Conservation (phyloP, 2,797 vertebrate genomes). For the Philypnodon macrostomus region DNA sequence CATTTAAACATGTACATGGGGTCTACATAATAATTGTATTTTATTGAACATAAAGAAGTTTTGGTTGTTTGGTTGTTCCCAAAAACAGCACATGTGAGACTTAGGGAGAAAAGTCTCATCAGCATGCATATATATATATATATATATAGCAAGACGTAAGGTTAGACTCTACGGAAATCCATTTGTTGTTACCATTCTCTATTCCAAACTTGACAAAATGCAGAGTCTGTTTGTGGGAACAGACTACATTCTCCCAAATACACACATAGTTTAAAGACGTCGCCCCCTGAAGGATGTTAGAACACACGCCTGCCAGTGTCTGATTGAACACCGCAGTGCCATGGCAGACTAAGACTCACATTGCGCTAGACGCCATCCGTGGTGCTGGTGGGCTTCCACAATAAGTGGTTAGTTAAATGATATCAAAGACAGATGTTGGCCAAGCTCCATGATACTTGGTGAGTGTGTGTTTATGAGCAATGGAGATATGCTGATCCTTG, state of each 20-base stretch:
- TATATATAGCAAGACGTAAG: too few species aligned
- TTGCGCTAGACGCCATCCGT: constrained; percentile 63
- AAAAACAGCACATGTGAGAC: too few species aligned
- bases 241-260: constrained; percentile 44
- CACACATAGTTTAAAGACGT: constrained; percentile 24
- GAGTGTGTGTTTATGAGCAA: constrained; percentile 33
- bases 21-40: too few species aligned
- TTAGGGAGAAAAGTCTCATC: too few species aligned
- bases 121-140: too few species aligned
- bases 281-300: constrained; percentile 57
- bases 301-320: constrained; percentile 60
- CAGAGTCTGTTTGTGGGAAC: too few species aligned
- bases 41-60: too few species aligned
- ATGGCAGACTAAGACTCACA: constrained; percentile 61
- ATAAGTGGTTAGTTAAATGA: constrained; percentile 74
- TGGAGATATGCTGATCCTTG: constrained; percentile 39
- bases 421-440: constrained; percentile 81
- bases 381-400: constrained; percentile 74
- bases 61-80: too few species aligned
- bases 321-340: constrained; percentile 50
- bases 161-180: too few species aligned
- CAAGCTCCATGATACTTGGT: constrained; percentile 53
- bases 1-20: too few species aligned
- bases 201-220: too few species aligned
- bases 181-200: too few species aligned